A percentile compares a stretch with the other conserved stretches of the same genome.
Evolutionary conservation across 2,113 vertebrate species (phyloP).

Genomic region (Pachypanchax playfairii): DNA sequence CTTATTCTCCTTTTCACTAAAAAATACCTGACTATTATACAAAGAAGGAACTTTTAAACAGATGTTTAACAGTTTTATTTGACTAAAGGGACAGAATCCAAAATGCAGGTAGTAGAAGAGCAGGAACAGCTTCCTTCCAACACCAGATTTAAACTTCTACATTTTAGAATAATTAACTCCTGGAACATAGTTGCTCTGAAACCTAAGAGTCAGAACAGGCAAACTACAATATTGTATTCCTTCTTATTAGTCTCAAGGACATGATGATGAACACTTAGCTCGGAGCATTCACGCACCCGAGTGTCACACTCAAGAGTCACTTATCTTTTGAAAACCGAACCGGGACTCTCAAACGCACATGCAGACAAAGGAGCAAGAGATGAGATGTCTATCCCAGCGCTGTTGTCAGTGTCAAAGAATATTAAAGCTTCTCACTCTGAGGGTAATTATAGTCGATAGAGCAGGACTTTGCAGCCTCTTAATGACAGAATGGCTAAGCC

Average conservation of each 20-base stretch:
- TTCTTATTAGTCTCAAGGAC: conserved; percentile 67
- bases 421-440: conserved; percentile 74
- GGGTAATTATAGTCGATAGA: conserved; percentile 74
- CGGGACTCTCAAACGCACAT: conserved; percentile 48
- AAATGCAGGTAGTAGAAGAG: not conserved
- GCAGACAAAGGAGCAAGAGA: conserved; percentile 58
- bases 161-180: not conserved
- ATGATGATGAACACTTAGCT: conserved; percentile 61
- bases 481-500: conserved; percentile 72
- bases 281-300: conserved; percentile 43
- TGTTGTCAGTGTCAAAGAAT: conserved; percentile 68
- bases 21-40: too few relatives aligned
- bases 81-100: too few relatives aligned
- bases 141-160: not conserved
- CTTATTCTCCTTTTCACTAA: too few relatives aligned
- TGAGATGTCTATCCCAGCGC: conserved; percentile 69
- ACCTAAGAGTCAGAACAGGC: conserved; percentile 32
- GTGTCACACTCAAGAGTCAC: conserved; percentile 60
- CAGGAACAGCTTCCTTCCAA: not conserved
- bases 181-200: conserved; percentile 26
- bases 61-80: too few relatives aligned
- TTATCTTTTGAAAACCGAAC: conserved; percentile 58
- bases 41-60: too few relatives aligned
- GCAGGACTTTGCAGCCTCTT: conserved; percentile 65
- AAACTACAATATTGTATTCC: conserved; percentile 46